Base-by-base conservation (phyloP, 2,888 invertebrate species). In the Pseudococcus longispinus region DNA sequence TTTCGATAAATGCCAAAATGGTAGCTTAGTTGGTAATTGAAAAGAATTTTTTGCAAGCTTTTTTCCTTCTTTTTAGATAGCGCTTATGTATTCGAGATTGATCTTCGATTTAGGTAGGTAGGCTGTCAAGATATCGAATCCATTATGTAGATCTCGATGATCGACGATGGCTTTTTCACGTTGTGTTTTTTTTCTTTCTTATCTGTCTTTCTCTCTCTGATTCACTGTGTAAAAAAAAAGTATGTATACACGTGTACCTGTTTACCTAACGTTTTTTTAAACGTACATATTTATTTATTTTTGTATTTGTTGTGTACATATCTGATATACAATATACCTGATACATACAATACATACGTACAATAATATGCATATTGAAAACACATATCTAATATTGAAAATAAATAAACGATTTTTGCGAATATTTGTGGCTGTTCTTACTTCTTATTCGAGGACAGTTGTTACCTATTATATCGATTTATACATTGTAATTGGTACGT, bases 381-480 rank as follows among this genome's bases (percentile, higher is more conserved):
- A 20, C 60, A 80, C 42, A 80, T 42, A n/a, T n/a, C n/a, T n/a
- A 37, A 37, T 37, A 42, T 80, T 70, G 13, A 70, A 29, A 70
- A 42, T 80, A 80, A 77, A 85, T 37, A 70, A 85, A 80, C 20
- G 29, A 37, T 85, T 85, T 85, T 74, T 74, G 6, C 26, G 18
- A 65, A 85, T 65, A 9, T 6, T 26, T 55, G 84, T 84, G 46
- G 84, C 84, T 84, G 84, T 84, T 84, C 84, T 84, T 84, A 84
- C 51, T 84, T 37, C 55, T 51, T 85, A 70, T 70, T 85, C 70
- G 80, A 84, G 84, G 60, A 84, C 60, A 55, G 84, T 60, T 55
- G 18, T 20, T 18, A 37, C 37, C 37, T 37, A 51, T 46, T 83
- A 51, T 51, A 51, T 18, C 32, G 18, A 74, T 74, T 74, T 74